These are phyloP conservation scores for Pelodytes ibericus DNA, from an alignment of 2,797 vertebrate species.

Conservation along the genomic window DNA sequence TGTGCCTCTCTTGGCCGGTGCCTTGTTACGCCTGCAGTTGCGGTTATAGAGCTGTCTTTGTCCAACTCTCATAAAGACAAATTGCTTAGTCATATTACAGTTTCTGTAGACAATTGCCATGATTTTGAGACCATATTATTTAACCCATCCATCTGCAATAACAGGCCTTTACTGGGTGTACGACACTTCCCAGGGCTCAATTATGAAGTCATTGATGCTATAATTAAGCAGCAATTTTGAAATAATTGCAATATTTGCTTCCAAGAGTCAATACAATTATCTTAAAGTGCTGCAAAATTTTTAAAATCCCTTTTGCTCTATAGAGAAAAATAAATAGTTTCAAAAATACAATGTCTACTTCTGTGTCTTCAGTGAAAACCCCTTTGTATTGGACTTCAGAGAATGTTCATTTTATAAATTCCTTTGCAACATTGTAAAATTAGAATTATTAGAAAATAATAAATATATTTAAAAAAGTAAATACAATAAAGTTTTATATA, in stretches of 20 bases:
- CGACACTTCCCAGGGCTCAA: background rate
- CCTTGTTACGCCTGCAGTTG: conserved; percentile 2
- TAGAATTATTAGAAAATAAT: too few relatives aligned
- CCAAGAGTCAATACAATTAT: background rate
- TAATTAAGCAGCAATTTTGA: background rate
- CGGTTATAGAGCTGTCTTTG: background rate
- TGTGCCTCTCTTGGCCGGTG: background rate
- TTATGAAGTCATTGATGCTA: background rate
- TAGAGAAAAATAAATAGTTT: too few relatives aligned
- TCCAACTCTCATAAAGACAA: conserved; percentile 8
- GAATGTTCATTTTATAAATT: too few relatives aligned
- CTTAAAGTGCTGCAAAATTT: too few relatives aligned
- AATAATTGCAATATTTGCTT: background rate
- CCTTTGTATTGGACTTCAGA: too few relatives aligned
- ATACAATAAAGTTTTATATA: too few relatives aligned
- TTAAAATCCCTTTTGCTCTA: too few relatives aligned
- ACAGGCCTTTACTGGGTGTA: background rate
- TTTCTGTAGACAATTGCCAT: background rate
- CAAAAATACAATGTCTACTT: too few relatives aligned
- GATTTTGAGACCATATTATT: background rate
- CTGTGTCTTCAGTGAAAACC: too few relatives aligned
- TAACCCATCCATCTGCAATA: background rate
- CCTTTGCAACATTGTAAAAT: too few relatives aligned
- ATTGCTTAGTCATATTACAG: conserved; percentile 7
- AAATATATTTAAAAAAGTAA: too few relatives aligned